A percentile compares a stretch with the other conserved stretches of the same genome.
Evolutionary conservation across 2,888 invertebrate genomes (phyloP).

Genomic region (Ceraclea dissimilis): DNA sequence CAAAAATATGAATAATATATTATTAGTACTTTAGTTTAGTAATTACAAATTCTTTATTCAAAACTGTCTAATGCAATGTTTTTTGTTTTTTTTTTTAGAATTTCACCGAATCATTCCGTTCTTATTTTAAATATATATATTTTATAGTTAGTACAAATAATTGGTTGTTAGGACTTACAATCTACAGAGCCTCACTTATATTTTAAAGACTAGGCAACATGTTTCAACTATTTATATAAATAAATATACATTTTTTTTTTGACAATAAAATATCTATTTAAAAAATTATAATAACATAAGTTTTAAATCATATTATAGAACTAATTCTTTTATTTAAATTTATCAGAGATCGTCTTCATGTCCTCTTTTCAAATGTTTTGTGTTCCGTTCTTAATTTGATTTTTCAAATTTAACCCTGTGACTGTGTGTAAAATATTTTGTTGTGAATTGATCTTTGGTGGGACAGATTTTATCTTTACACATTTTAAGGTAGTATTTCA

Average conservation of each 20-base stretch:
- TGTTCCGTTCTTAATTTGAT: too few relatives aligned
- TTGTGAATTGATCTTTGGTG: too few relatives aligned
- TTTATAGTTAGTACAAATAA: conserved; percentile 26
- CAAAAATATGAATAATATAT: conserved; percentile 7
- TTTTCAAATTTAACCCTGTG: too few relatives aligned
- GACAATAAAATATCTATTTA: not conserved
- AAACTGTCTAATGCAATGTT: not conserved
- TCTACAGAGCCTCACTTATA: conserved; percentile 18
- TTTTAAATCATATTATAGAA: too few relatives aligned
- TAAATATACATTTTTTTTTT: not conserved
- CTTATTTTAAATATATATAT: conserved; percentile 12
- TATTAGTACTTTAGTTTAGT: too few relatives aligned
- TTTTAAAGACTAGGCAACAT: conserved; percentile 26
- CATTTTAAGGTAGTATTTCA: too few relatives aligned
- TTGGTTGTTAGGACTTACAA: conserved; percentile 20
- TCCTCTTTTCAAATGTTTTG: too few relatives aligned
- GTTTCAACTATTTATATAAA: conserved; percentile 19
- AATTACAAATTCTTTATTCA: conserved; percentile 11
- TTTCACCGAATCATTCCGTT: conserved; percentile 16
- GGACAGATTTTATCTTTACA: too few relatives aligned
- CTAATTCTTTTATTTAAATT: too few relatives aligned
- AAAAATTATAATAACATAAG: not conserved
- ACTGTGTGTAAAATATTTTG: too few relatives aligned
- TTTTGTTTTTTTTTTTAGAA: conserved; percentile 21
- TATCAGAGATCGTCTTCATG: too few relatives aligned